Evolutionary conservation across 2,113 vertebrate genomes (phyloP), one percentile per base, ranked within the genome.

Genomic region (Neotoma lepida): DNA sequence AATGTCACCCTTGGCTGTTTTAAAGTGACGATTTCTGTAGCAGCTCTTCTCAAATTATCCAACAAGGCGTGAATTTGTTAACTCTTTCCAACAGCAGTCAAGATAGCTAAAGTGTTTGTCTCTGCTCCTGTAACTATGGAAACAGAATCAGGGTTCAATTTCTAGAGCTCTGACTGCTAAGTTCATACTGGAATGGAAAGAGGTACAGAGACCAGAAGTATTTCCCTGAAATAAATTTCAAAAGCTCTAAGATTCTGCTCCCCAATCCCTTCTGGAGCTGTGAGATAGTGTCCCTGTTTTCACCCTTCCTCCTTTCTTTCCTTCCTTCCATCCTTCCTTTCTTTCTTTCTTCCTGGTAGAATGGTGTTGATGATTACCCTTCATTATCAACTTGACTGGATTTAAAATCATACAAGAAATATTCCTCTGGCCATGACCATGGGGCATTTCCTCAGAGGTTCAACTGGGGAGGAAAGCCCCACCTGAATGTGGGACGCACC

Each of bases 31-130:
- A 20, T 76, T 70, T 86, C 70, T 63, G 10, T 54, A 84, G 64
- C 58, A 76, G 41, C n/a, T 82, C 33, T 78, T 74, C 78, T 81
- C 39, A 54, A 73, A 41, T 56, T 80, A n/a, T 44, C 88, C 74
- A 82, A 93, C 17, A 80, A 88, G 49, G 54, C 61, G 17, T 61
- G 70, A 88, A 74, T 88, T 51, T 66, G 70, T 93, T 90, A 91
- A 94, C 35, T 87, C 33, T 66, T 94, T 77, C 73, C 85, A 51
- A 26, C 14, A 35, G 68, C 44, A 90, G 86, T 49, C 70, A 78
- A 70, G 44, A 33, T 17, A 90, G n/a, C 61, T 91, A 51, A 93
- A 80, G 26, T 2, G 56, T 86, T 91, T 95, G 39, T 84, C 63
- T 73, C 93, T 91, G 56, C 63, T 61, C 41, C 63, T 91, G 15